These are phyloP conservation scores for Perccottus glenii DNA, from an alignment of 2,113 vertebrate species.

Conservation along the genomic window DNA sequence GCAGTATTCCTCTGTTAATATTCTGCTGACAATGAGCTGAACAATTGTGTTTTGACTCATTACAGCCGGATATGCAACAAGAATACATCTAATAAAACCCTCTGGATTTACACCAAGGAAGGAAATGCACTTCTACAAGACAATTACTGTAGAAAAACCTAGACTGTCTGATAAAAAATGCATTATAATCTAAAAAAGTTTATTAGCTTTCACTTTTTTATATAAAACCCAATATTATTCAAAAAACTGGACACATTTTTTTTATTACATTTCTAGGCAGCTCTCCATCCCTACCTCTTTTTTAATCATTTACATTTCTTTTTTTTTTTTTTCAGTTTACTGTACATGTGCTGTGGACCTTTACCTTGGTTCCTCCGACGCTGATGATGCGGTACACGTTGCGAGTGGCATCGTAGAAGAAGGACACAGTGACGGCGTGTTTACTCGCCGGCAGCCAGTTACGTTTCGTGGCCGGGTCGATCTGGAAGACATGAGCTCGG, in stretches of 20 bases:
- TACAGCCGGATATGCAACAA: conserved; percentile 4
- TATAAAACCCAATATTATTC: too few species aligned
- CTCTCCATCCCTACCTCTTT: background rate
- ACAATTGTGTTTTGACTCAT: conserved; percentile 20
- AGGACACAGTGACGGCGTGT: conserved; percentile 89
- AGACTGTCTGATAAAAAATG: too few species aligned
- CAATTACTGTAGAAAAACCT: too few species aligned
- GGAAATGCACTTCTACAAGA: too few species aligned
- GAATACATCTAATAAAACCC: conserved; percentile 1
- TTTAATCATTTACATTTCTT: too few species aligned
- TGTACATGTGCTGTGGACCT: background rate
- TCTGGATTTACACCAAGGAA: too few species aligned
- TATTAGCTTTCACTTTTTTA: too few species aligned
- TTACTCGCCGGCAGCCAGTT: conserved; percentile 97
- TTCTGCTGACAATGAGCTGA: conserved; percentile 17
- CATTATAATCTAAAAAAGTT: too few species aligned
- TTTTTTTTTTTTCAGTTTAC: too few species aligned
- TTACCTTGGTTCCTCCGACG: conserved; percentile 94
- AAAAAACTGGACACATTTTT: too few species aligned
- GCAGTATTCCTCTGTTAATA: conserved; percentile 27
- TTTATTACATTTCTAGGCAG: too few species aligned
- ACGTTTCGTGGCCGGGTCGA: conserved; percentile 92
- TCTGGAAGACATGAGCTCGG: conserved; percentile 96
- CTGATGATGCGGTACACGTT: conserved; percentile 96
- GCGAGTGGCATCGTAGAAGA: conserved; percentile 86